Evolutionary conservation across 2,888 invertebrate species (phyloP).

Genomic region (Pachydiplax longipennis): DNA sequence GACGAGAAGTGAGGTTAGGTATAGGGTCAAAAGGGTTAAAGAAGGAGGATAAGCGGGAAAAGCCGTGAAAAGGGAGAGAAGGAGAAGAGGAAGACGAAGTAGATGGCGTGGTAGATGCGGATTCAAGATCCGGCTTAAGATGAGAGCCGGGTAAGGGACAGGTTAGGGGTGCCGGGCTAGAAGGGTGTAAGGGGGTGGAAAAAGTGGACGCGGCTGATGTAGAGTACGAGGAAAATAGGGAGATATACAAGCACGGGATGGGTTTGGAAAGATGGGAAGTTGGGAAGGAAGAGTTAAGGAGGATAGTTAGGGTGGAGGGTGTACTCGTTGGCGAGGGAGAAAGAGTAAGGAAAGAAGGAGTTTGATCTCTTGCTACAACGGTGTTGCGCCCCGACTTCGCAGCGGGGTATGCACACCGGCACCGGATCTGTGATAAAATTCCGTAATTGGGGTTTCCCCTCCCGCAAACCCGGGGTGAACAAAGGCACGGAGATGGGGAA

Average conservation of each 20-base stretch:
- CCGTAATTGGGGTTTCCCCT: conserved; percentile 35
- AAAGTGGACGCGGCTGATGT: neutral
- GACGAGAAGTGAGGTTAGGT: too few species aligned
- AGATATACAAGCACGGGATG: neutral
- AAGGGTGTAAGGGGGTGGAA: neutral
- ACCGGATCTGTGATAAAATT: conserved; percentile 23
- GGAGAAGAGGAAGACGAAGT: neutral
- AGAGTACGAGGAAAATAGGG: neutral
- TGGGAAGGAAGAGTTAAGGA: neutral
- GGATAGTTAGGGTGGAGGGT: neutral
- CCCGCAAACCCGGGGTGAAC: neutral
- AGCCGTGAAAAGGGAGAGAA: neutral
- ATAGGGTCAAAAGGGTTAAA: too few species aligned
- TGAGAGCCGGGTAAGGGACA: conserved; percentile 9
- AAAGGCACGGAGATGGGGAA: neutral
- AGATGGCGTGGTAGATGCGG: conserved; percentile 34
- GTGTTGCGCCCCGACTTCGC: conserved; percentile 11
- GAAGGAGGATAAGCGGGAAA: neutral
- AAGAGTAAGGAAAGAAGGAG: neutral
- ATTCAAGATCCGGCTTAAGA: conserved; percentile 25
- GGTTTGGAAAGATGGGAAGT: conserved; percentile 6
- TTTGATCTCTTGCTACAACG: conserved; percentile 28
- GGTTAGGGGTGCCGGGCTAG: neutral
- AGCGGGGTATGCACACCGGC: neutral
- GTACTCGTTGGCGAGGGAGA: neutral